Percentiles rank a stretch among this genome's conserved stretches.
Evolutionary conservation across 2,113 vertebrate genomes (phyloP).

Genomic region (Rhombomys opimus): DNA sequence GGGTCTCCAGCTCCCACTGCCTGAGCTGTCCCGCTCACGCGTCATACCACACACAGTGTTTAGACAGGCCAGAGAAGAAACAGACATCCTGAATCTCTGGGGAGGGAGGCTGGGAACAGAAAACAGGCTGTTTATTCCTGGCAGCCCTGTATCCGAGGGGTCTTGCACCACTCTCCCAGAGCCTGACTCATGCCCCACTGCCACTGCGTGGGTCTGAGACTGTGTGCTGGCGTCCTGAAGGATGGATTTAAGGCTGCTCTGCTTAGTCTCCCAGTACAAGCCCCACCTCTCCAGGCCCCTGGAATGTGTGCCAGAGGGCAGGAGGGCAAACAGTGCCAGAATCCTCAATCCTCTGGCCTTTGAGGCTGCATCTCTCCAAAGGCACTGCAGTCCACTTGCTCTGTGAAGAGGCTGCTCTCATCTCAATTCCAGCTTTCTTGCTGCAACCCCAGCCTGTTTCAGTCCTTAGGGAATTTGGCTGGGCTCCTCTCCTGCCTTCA

Average conservation of each 20-base stretch:
- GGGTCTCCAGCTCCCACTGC: background rate
- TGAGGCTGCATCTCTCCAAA: background rate
- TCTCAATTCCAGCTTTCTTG: background rate
- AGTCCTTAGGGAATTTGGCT: background rate
- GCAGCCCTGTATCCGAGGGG: background rate
- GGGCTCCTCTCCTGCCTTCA: background rate
- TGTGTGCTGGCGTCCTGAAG: background rate
- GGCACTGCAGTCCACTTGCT: background rate
- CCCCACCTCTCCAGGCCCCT: background rate
- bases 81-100: constrained; percentile 68
- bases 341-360: background rate
- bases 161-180: constrained; percentile 69
- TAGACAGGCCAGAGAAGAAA: constrained; percentile 78
- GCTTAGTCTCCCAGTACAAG: background rate
- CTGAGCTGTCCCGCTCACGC: background rate
- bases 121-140: constrained; percentile 72
- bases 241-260: background rate
- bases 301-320: background rate
- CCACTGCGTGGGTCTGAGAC: background rate
- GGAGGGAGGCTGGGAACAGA: constrained; percentile 68
- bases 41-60: constrained; percentile 71
- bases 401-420: background rate
- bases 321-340: background rate
- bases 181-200: constrained; percentile 52
- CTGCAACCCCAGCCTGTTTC: background rate